Evolutionary conservation across 2,113 vertebrate genomes (phyloP), one percentile per base, ranked within the genome.

Genomic region (Orientallactaga bullata): DNA sequence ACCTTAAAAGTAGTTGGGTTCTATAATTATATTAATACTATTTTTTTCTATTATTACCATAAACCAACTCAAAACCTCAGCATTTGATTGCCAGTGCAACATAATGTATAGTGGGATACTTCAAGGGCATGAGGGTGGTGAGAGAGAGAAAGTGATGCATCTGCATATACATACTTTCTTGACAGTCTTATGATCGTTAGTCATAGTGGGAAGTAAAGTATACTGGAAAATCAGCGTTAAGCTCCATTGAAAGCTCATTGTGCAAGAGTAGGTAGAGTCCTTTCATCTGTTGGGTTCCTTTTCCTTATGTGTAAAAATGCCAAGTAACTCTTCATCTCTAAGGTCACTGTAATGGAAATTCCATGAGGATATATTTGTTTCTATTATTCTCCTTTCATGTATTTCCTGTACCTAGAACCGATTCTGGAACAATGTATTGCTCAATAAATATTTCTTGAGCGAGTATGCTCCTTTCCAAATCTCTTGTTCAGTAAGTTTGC

Each of bases 291-390:
- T 7, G 32, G 60, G 3, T 39, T 89, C 11, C n/a, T n/a, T 73
- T 87, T 84, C 18, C 30, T 61, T 60, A 65, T 81, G 17, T 91
- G 61, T 61, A 77, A 79, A 37, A 87, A 66, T 2, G 28, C 9
- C 8, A 6, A 90, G 55, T 0, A 12, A 55, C 0, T 47, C 78
- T 65, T 92, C 10, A 58, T 42, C 28, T 42, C 13, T 78, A 78
- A 86, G 10, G 6, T 58, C 58, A 76, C 26, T 69, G 30, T 58
- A 71, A 82, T 86, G 71, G 86, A 82, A 91, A 78, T 85, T 86
- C 24, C 7, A 69, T 6, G 9, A 51, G 10, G n/a, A 83, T 2
- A 60, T 73, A 39, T 69, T 72, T 72, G n/a, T 72, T 20, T 92
- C 16, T 83, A 16, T 55, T 55, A 8, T 55, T 89, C 23, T 76